Percentiles rank a stretch among this genome's conserved stretches.
Evolutionary conservation across 2,113 vertebrate species (phyloP).

Genomic region (Oreochromis aureus): DNA sequence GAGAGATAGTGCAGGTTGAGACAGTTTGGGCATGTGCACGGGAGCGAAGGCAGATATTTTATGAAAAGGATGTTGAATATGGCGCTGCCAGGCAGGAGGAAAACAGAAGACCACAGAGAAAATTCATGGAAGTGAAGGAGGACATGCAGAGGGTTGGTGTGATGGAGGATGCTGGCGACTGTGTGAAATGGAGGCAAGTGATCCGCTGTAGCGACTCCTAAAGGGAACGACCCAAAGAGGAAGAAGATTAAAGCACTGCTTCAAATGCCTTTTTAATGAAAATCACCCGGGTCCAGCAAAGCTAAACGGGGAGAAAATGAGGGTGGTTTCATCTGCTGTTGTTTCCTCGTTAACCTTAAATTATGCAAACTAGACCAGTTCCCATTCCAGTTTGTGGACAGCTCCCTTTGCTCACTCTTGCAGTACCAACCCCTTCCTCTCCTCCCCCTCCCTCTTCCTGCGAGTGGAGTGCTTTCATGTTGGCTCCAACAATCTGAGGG

Average conservation of each 20-base stretch:
- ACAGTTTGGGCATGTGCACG: neutral
- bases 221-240: neutral
- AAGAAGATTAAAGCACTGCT: slow-evolving; percentile 45
- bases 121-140: neutral
- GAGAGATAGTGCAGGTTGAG: neutral
- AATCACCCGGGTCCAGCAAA: slow-evolving; percentile 12
- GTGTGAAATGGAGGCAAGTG: neutral
- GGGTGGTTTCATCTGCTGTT: slow-evolving; percentile 53
- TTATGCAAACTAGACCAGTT: slow-evolving; percentile 68
- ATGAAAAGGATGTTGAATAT: neutral
- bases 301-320: slow-evolving; percentile 6
- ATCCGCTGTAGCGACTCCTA: neutral
- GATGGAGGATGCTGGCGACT: neutral
- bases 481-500: slow-evolving; percentile 46
- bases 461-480: slow-evolving; percentile 48
- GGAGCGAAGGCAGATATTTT: neutral
- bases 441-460: neutral
- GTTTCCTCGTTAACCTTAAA: slow-evolving; percentile 77
- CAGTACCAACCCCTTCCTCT: neutral
- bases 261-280: slow-evolving; percentile 61
- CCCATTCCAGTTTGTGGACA: slow-evolving; percentile 46
- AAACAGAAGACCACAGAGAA: neutral
- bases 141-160: neutral
- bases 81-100: neutral
- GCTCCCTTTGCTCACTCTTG: neutral